Percentiles rank a stretch among this genome's conserved stretches.
Evolutionary conservation across 2,888 invertebrate genomes (phyloP).

Genomic region (Lithophane ornitopus): DNA sequence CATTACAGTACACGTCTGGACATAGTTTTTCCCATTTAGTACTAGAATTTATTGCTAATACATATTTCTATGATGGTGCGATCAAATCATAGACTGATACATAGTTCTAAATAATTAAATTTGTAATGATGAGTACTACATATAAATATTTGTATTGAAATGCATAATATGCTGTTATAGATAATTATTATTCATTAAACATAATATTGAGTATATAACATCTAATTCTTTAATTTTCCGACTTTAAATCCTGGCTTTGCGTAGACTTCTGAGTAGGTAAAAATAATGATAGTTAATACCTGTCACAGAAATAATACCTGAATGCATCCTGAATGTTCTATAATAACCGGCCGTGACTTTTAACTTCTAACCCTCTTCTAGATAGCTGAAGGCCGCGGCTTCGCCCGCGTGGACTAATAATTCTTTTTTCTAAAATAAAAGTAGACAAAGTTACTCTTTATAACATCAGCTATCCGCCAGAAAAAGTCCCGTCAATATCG

Average conservation of each 20-base stretch:
- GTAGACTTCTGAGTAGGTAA: not conserved
- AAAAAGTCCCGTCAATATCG: too few species aligned
- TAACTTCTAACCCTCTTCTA: not conserved
- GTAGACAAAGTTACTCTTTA: too few species aligned
- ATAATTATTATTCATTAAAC: slow-evolving; percentile 64
- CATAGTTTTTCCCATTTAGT: slow-evolving; percentile 27
- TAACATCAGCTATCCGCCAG: too few species aligned
- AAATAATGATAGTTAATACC: not conserved
- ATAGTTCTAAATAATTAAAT: slow-evolving; percentile 40
- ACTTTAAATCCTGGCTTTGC: not conserved
- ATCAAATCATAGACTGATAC: slow-evolving; percentile 62
- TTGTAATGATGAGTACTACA: slow-evolving; percentile 40
- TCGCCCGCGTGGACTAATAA: too few species aligned
- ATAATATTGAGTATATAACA: slow-evolving; percentile 54
- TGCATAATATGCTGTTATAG: slow-evolving; percentile 51
- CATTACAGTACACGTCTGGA: not conserved
- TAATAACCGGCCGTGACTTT: not conserved
- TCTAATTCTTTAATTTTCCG: not conserved
- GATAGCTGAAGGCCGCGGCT: too few species aligned
- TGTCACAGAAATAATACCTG: not conserved
- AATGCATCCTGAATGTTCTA: not conserved
- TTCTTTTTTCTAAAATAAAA: too few species aligned
- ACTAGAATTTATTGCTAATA: slow-evolving; percentile 1
- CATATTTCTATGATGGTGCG: slow-evolving; percentile 55
- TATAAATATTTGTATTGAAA: slow-evolving; percentile 55